Base-by-base conservation (phyloP, 2,113 vertebrate species). In the Gymnocephalus cernua region DNA sequence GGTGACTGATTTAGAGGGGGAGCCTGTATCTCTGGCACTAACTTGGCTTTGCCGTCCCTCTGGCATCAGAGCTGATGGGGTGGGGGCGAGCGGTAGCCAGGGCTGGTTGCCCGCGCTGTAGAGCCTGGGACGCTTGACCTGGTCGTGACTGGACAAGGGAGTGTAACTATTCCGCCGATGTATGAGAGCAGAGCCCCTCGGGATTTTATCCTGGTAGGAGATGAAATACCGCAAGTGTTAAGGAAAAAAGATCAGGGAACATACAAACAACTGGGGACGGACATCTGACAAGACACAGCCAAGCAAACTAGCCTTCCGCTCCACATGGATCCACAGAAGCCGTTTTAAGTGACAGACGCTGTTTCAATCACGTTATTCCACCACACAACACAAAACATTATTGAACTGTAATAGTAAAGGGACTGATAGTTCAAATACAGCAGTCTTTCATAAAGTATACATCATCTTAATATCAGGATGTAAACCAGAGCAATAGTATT, bases 131-230 rank as follows among this genome's bases (percentile, higher is more conserved):
- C 97, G 97, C 94, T 96, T 96, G 90, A 96, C 91, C 89, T 95
- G 95, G 94, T 97, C 97, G 74, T 95, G 95, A 95, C 97, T 97
- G 95, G 97, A 97, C 94, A 98, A 93, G 21, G 97, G 97, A 12
- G 97, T 98, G 89, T 98, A 97, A 96, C 97, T 99, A 97, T 97
- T 99, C 92, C 97, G 96, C 87, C 97, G 96, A 86, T 96, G 96
- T 93, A 95, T 89, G 66, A 97, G 96, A 91, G 93, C 91, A 84
- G 96, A 95, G 85, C 90, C 95, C 95, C 89, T 90, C 64, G 93
- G 93, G 80, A 94, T 91, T 74, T 84, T 93, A 88, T 75, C 96
- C 98, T 99, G 94, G 90, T 93, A 93, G 91, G 93, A 94, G 94
- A 94, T 4, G 82, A 94, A 93, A 96, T 66, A 94, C 84, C 78